These are phyloP conservation scores for Hozukius guyotensis DNA, from an alignment of 2,797 vertebrate species.

Conservation along the genomic window DNA sequence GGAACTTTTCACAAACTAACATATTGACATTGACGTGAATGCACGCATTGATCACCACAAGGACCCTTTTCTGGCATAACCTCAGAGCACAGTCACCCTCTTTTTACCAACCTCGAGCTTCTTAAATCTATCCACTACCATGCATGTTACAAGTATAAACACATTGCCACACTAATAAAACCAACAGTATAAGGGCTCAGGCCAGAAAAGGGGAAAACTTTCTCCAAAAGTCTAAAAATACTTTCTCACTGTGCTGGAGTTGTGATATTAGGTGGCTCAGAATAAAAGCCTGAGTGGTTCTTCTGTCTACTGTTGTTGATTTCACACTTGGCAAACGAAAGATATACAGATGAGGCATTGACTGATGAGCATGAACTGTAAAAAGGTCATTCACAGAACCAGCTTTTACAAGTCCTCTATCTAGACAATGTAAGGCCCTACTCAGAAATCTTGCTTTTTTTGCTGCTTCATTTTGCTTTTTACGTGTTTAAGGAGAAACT, in stretches of 20 bases:
- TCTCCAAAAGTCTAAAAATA: conserved; percentile 34
- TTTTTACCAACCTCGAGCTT: conserved; percentile 8
- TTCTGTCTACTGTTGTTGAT: conserved; percentile 26
- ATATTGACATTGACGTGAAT: conserved; percentile 17
- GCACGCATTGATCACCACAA: background rate
- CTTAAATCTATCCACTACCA: background rate
- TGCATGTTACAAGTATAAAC: conserved; percentile 9
- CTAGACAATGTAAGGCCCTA: background rate
- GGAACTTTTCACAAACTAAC: background rate
- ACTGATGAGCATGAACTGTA: conserved; percentile 12
- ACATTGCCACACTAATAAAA: conserved; percentile 21
- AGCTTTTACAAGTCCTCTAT: background rate
- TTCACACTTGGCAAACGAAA: conserved; percentile 46
- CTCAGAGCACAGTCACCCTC: background rate
- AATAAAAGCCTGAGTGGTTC: background rate
- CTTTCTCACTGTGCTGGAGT: background rate
- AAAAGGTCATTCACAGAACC: conserved; percentile 10
- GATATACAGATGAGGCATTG: conserved; percentile 49
- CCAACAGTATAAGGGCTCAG: conserved; percentile 1
- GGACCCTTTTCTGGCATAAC: conserved; percentile 17
- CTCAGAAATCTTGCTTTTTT: background rate
- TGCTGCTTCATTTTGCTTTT: background rate
- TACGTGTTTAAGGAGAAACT: background rate
- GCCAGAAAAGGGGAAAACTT: conserved; percentile 39
- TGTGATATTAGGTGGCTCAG: background rate